Evolutionary conservation across 1,140 invertebrate species (phyloP), one percentile per base, ranked within the genome.

Genomic region (Babylonia areolata): DNA sequence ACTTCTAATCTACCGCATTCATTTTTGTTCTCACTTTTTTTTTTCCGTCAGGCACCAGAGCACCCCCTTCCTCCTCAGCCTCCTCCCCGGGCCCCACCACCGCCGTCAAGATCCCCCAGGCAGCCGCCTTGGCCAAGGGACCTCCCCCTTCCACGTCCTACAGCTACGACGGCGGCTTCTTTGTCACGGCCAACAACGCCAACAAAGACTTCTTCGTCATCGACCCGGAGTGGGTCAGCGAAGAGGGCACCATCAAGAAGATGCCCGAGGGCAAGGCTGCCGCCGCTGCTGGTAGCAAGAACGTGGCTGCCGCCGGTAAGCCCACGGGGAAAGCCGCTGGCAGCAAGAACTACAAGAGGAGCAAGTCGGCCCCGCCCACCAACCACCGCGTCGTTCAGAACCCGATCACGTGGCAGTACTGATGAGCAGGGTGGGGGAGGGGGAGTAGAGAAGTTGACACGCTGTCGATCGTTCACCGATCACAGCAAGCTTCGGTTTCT

Each of bases 151-250:
- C 77, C 42, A 80, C 51, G 0, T 42, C 85, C 23, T 85, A 85
- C 77, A 80, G 75, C 64, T 85, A 85, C 78, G 85, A 85, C 78
- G 85, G 85, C 78, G 85, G 85, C 51, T 58, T 85, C 77, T 85
- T 85, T 58, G 51, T 80, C 58, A 80, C 51, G 20, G 75, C 75
- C 58, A 80, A 79, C 78, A 79, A 79, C 75, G 37, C 58, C 20
- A 11, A 20, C 31, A 84, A 84, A 39, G 85, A 85, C 58, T 85
- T 85, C 77, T 85, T 85, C 58, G 77, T 85, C 77, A 85, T 85
- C 51, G 54, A 85, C 58, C 85, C 85, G 37, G 85, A 85, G n/a
- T 85, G 85, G 85, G 85, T 85, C 11, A 80, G 75, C 39, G 85
- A 85, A 58, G 85, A 81, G 15, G 31, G 39, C 12, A 42, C 51